Percentiles rank a stretch among this genome's conserved stretches.
Conservation (phyloP, 2,888 invertebrate species). For the Panopea generosa region DNA sequence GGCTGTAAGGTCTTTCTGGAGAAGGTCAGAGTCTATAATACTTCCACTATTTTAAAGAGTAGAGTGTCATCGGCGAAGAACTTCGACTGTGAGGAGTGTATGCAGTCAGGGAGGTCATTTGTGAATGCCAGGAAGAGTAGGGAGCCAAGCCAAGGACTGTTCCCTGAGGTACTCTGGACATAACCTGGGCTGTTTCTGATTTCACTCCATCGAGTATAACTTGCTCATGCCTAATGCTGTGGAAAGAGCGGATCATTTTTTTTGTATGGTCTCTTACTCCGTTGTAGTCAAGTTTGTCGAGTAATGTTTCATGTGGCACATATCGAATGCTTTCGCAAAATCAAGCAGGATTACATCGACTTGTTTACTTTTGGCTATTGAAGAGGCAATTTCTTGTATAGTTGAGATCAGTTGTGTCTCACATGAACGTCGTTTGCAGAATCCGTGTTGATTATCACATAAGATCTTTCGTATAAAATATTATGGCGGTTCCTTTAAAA, state of each 20-base stretch:
- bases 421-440: conserved; percentile 16
- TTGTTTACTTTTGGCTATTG: background rate
- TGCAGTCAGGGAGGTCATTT: conserved; percentile 21
- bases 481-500: no score
- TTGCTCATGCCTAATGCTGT: conserved; percentile 11
- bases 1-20: conserved; percentile 24
- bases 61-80: conserved; percentile 12
- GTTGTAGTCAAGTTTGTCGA: conserved; percentile 23
- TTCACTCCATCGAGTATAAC: conserved; percentile 19
- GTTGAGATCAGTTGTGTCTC: conserved; percentile 23
- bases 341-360: conserved; percentile 31
- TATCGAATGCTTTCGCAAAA: conserved; percentile 36
- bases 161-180: conserved; percentile 32
- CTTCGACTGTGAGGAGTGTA: background rate
- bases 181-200: conserved; percentile 9
- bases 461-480: no score
- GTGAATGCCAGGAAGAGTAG: no score
- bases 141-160: conserved; percentile 39
- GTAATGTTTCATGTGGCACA: conserved; percentile 23
- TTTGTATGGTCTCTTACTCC: conserved; percentile 10
- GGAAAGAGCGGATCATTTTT: conserved; percentile 25
- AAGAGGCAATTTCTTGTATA: conserved; percentile 8
- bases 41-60: background rate
- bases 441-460: conserved; percentile 31
- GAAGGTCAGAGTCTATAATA: background rate